Conservation (phyloP, 2,888 invertebrate species). For the Cerceris ruficornis region DNA sequence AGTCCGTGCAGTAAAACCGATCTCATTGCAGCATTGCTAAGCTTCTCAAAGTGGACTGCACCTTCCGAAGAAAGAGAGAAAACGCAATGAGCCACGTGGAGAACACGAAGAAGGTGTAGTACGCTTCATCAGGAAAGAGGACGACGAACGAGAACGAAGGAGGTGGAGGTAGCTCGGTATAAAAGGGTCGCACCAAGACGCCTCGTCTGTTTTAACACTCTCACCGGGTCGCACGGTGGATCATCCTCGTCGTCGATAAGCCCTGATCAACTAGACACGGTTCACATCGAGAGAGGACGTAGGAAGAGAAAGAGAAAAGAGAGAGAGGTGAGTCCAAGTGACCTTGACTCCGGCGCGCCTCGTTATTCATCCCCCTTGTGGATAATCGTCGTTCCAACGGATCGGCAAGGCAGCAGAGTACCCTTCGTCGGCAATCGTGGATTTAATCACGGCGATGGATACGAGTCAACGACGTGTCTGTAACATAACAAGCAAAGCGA, state of each 20-base stretch:
- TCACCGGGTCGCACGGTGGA: constrained; percentile 73
- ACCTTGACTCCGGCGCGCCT: constrained; percentile 1
- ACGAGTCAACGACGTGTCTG: background rate
- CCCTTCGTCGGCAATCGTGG: background rate
- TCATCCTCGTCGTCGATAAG: constrained; percentile 53
- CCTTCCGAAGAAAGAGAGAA: constrained; percentile 64
- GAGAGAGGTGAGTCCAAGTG: constrained; percentile 61
- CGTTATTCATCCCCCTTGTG: constrained; percentile 11
- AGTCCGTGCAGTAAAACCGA: no score
- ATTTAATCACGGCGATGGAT: constrained; percentile 9
- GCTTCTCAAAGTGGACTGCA: constrained; percentile 21
- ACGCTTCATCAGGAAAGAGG: constrained; percentile 54
- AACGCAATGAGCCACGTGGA: constrained; percentile 64
- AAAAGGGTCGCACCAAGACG: constrained; percentile 76
- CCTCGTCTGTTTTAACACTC: constrained; percentile 80
- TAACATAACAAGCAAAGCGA: background rate
- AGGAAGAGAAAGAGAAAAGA: constrained; percentile 34
- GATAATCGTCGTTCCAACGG: constrained; percentile 5
- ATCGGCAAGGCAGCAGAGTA: constrained; percentile 19
- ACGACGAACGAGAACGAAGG: constrained; percentile 67
- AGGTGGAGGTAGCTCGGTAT: constrained; percentile 75
- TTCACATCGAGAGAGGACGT: constrained; percentile 32
- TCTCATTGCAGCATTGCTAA: background rate
- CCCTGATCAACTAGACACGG: constrained; percentile 32
- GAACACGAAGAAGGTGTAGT: constrained; percentile 44